Evolutionary conservation across 2,113 vertebrate species (phyloP), one percentile per base, ranked within the genome.

Genomic region (Alligator sinensis): DNA sequence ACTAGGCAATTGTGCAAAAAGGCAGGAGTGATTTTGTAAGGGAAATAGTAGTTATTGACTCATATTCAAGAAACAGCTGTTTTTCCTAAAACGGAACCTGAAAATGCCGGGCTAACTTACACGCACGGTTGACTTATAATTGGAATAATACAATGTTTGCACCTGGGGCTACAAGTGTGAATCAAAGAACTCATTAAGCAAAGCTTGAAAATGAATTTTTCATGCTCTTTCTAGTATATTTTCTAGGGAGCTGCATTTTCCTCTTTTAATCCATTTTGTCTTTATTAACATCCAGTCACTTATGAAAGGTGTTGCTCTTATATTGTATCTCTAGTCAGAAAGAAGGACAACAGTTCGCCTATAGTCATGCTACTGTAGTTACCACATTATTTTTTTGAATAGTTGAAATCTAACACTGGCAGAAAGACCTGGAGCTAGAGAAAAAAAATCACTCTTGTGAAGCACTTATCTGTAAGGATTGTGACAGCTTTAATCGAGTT

Each of bases 381-480:
- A 63, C 25, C 34, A 57, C 28, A 6, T 0, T 0, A 11, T 5
- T 85, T 18, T 74, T 74, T 90, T 72, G 17, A 94, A 64, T 5
- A 58, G 77, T 18, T 82, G 58, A 47, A 60, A 10, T 34, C 74
- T 82, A 79, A 82, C 93, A 70, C 16, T n/a, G 28, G 72, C 9
- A 58, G 54, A 88, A 27, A 34, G 88, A 77, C 47, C 21, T 1
- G 4, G 81, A 22, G 5, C 54, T 75, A 74, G 1, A 82, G 22
- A 84, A 38, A 22, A 80, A 12, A 86, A 90, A 70, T 64, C 70
- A 58, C 9, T 30, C 3, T 64, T 30, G 60, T 34, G 57, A 86
- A 79, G 34, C 22, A 34, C 34, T 83, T 2, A 0, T 34, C 58
- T 88, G 0, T 38, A n/a, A 61, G 19, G 21, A 0, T 28, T 7